Percentiles rank a stretch among this genome's conserved stretches.
These are phyloP conservation scores for Triops longicaudatus DNA, from an alignment of 1,140 invertebrate species.

Conservation along the genomic window DNA sequence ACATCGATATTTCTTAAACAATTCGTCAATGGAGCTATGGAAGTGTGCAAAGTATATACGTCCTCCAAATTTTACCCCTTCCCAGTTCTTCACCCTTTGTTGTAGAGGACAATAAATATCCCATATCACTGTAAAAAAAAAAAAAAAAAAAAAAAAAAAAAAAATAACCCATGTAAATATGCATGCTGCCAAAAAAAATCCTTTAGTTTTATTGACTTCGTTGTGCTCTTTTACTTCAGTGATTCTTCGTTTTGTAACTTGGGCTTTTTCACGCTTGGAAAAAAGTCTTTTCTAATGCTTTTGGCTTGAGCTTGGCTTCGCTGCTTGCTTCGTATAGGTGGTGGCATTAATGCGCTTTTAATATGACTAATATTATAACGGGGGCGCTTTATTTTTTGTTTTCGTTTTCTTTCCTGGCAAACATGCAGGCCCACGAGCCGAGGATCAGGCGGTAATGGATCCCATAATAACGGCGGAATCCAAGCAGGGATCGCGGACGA, in stretches of 20 bases:
- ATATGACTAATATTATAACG: neutral
- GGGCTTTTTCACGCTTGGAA: neutral
- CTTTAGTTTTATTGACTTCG: slow-evolving; percentile 26
- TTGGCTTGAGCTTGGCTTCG: slow-evolving; percentile 1
- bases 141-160: no score
- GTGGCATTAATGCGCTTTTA: slow-evolving; percentile 9
- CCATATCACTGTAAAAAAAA: neutral
- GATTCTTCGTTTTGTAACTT: neutral
- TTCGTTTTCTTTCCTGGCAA: neutral
- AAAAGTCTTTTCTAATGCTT: no score
- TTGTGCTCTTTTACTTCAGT: neutral
- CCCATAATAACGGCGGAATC: slow-evolving; percentile 65
- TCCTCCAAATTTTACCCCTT: neutral
- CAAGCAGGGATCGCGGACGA: slow-evolving; percentile 85
- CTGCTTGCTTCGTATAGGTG: slow-evolving; percentile 15
- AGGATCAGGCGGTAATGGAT: slow-evolving; percentile 56
- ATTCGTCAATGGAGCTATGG: neutral
- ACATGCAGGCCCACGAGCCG: slow-evolving; percentile 74
- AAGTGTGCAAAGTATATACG: neutral
- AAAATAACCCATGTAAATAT: neutral
- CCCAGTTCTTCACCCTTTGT: neutral
- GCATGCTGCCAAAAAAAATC: neutral
- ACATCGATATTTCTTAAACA: neutral
- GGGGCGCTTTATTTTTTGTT: no score
- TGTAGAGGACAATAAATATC: neutral